These are phyloP conservation scores for Ptyas mucosa DNA, from an alignment of 2,113 vertebrate genomes.

Conservation along the genomic window DNA sequence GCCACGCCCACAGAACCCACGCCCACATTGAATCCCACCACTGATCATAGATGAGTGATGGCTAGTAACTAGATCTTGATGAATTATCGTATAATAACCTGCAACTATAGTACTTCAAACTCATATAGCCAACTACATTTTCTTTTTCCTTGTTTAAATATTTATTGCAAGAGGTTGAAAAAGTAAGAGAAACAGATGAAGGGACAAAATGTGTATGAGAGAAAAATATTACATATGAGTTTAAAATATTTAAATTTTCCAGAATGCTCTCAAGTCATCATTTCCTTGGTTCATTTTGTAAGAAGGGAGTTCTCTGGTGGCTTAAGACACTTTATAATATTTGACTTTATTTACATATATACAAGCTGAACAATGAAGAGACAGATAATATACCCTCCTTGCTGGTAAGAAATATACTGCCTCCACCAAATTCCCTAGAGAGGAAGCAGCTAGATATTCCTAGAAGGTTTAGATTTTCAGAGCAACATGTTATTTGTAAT, in stretches of 20 bases:
- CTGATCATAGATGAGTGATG: neutral
- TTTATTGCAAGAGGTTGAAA: neutral
- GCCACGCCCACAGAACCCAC: too few species aligned
- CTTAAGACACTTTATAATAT: neutral
- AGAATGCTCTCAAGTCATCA: neutral
- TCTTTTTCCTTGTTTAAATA: neutral
- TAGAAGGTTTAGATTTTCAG: neutral
- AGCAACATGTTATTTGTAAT: neutral
- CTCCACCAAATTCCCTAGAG: neutral
- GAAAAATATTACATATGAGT: neutral
- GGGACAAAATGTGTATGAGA: neutral
- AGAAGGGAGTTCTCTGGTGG: neutral
- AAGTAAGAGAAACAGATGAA: neutral
- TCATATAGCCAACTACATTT: neutral
- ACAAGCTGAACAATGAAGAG: neutral
- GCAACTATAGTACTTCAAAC: neutral
- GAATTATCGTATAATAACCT: neutral
- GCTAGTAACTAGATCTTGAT: neutral
- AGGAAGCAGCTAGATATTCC: neutral
- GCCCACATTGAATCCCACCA: too few species aligned
- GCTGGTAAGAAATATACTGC: neutral
- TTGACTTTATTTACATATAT: neutral
- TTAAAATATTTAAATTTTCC: neutral
- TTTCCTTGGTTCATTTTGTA: neutral
- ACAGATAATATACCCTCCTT: neutral